Conservation (phyloP, 2,888 invertebrate species). For the Neuroscelio doddi region DNA sequence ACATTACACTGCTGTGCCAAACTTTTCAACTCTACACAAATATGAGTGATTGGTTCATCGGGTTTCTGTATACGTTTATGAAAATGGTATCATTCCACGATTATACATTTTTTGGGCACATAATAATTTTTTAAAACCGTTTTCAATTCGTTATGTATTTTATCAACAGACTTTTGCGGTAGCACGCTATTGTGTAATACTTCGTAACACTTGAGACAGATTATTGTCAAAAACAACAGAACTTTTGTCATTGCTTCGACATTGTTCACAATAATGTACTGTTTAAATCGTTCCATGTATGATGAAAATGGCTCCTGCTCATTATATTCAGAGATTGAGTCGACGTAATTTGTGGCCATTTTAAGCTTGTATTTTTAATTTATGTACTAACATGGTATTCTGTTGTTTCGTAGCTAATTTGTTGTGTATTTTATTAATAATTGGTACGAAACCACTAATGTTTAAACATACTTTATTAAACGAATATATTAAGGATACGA, state of each 20-base stretch:
- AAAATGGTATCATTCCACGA: constrained; percentile 54
- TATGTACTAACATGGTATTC: no score
- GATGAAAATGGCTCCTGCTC: constrained; percentile 16
- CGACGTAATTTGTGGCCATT: constrained; percentile 11
- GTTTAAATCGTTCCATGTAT: constrained; percentile 51
- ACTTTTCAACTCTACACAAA: constrained; percentile 46
- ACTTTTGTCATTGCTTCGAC: constrained; percentile 43
- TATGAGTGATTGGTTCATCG: constrained; percentile 31
- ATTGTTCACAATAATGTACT: constrained; percentile 47
- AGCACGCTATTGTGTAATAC: constrained; percentile 30
- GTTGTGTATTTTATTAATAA: no score
- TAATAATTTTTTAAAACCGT: constrained; percentile 36
- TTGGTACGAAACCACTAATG: no score
- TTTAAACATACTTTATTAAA: no score
- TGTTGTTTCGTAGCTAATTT: no score
- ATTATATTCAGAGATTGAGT: constrained; percentile 10
- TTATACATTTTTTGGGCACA: constrained; percentile 45
- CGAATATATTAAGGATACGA: no score
- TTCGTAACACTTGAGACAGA: constrained; percentile 48
- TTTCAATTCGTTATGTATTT: constrained; percentile 42
- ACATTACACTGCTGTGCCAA: constrained; percentile 49
- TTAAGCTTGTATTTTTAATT: no score
- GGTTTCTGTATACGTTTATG: constrained; percentile 44
- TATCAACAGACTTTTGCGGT: constrained; percentile 36
- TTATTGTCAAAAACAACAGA: constrained; percentile 48